A percentile compares a stretch with the other conserved stretches of the same genome.
Evolutionary conservation across 2,888 invertebrate genomes (phyloP).

Genomic region (Lucinisca nassula): DNA sequence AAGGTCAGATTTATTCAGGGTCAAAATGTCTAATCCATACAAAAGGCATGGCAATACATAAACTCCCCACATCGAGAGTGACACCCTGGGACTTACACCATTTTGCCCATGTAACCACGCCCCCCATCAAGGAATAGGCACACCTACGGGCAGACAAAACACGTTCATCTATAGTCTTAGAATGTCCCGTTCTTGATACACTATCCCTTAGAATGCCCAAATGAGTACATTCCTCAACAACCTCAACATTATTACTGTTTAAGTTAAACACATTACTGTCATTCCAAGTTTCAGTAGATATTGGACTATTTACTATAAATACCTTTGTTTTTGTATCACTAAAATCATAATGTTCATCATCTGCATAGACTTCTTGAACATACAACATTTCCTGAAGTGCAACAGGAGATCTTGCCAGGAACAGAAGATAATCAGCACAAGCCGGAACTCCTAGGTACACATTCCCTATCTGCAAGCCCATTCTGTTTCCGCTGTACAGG

Average conservation of each 20-base stretch:
- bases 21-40: neutral
- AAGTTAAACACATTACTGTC: neutral
- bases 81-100: neutral
- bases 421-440: neutral
- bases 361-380: neutral
- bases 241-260: neutral
- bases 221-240: neutral
- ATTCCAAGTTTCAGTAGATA: neutral
- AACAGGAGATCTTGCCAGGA: neutral
- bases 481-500: neutral
- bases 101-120: neutral
- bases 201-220: neutral
- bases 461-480: neutral
- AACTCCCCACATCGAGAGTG: neutral
- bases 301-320: neutral
- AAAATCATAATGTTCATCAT: neutral
- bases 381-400: neutral
- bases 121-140: neutral
- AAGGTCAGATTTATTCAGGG: no score
- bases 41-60: neutral
- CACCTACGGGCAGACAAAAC: neutral
- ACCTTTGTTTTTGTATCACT: neutral
- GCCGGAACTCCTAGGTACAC: constrained; percentile 17
- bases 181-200: neutral
- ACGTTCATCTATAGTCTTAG: neutral